Evolutionary conservation across 2,797 vertebrate species (phyloP).

Genomic region (Argya squamiceps): DNA sequence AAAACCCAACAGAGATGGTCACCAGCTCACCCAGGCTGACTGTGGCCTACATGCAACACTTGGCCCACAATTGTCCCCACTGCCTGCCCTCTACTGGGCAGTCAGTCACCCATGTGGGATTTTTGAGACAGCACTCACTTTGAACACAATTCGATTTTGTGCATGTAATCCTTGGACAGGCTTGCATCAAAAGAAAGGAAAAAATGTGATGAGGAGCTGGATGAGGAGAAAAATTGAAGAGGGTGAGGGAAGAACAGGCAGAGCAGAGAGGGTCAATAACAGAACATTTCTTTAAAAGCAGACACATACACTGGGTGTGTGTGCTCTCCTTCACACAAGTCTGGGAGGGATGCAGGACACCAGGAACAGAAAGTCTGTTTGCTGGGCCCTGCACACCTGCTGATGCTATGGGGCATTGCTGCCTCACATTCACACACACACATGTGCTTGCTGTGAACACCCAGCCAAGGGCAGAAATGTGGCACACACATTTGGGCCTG

Average conservation of each 20-base stretch:
- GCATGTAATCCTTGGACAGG: not conserved
- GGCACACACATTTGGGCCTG: not conserved
- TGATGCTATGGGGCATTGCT: not conserved
- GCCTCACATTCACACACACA: fast-evolving
- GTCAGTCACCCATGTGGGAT: not conserved
- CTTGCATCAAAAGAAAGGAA: not conserved
- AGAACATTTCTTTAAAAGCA: not conserved
- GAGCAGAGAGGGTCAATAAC: not conserved
- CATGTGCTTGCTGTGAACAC: fast-evolving
- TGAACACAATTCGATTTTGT: not conserved
- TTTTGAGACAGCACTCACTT: not conserved
- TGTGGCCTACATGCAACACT: not conserved
- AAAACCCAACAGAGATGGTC: not conserved
- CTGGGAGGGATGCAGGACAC: not conserved
- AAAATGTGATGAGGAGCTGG: not conserved
- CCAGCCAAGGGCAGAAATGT: not conserved
- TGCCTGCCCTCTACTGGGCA: not conserved
- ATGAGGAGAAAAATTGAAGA: not conserved
- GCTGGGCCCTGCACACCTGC: not conserved
- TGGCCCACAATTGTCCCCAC: not conserved
- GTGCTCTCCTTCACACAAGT: not conserved
- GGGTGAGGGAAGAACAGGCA: fast-evolving
- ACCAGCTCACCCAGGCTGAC: not conserved
- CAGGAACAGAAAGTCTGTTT: not conserved
- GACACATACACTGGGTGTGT: not conserved